Evolutionary conservation across 2,888 invertebrate genomes (phyloP).

Genomic region (Apamea anceps): DNA sequence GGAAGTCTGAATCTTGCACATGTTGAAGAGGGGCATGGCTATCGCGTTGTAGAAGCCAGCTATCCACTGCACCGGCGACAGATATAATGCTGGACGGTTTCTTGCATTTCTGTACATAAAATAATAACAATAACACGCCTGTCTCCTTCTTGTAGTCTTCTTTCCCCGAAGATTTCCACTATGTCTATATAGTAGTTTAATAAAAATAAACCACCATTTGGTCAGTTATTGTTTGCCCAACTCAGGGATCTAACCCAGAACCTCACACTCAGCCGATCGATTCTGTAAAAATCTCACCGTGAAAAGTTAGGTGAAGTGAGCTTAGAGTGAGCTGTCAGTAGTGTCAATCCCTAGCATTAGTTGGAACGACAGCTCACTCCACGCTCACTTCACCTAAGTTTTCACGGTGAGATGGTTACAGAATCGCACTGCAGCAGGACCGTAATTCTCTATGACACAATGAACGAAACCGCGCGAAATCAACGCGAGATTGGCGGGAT

Average conservation of each 20-base stretch:
- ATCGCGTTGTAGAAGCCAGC: conserved; percentile 73
- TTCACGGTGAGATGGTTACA: too few relatives aligned
- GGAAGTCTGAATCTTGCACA: conserved; percentile 79
- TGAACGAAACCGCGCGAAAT: too few relatives aligned
- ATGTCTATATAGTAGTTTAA: not conserved
- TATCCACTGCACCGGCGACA: conserved; percentile 82
- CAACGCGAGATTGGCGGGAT: too few relatives aligned
- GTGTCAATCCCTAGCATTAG: too few relatives aligned
- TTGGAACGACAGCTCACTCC: too few relatives aligned
- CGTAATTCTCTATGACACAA: too few relatives aligned
- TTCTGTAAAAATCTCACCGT: too few relatives aligned
- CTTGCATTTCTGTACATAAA: conserved; percentile 33
- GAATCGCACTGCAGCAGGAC: too few relatives aligned
- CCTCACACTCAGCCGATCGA: not conserved
- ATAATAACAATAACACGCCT: not conserved
- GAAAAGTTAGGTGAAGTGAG: too few relatives aligned
- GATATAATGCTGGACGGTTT: conserved; percentile 65
- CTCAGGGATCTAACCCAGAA: not conserved
- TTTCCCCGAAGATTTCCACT: not conserved
- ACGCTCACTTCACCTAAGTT: too few relatives aligned
- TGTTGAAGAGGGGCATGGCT: conserved; percentile 65
- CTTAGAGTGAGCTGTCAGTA: too few relatives aligned
- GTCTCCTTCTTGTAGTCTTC: not conserved
- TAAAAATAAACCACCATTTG: not conserved
- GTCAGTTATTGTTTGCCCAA: not conserved